phyloP scores from a whole-genome alignment of 2,113 vertebrate species.

The Seriola dumerili region DNA sequence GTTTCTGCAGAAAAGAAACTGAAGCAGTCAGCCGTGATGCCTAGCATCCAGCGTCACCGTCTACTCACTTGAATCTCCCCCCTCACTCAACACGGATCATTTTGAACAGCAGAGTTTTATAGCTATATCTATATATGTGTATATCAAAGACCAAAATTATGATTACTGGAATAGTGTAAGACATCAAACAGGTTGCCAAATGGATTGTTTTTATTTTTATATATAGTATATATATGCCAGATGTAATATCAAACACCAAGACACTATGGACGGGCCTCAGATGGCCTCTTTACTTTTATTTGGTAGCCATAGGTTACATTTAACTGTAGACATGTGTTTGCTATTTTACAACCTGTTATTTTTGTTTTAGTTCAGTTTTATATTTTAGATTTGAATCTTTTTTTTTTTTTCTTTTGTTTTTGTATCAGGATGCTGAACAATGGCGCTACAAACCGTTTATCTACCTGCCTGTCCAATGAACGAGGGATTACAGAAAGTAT shows the following conservation, averaged over 20 bases:
- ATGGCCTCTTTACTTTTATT: constrained; percentile 43
- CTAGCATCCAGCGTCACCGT: constrained; percentile 79
- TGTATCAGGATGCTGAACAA: constrained; percentile 27
- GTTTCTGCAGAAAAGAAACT: constrained; percentile 16
- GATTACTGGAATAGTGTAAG: constrained; percentile 76
- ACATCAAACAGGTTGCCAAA: constrained; percentile 71
- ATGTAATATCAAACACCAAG: constrained; percentile 77
- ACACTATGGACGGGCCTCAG: constrained; percentile 81
- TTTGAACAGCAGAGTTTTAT: constrained; percentile 74
- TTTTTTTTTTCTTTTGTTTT: neutral
- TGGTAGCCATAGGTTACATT: constrained; percentile 55
- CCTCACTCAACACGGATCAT: constrained; percentile 43
- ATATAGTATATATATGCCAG: constrained; percentile 68
- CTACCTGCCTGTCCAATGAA: constrained; percentile 30
- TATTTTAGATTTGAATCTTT: constrained; percentile 15
- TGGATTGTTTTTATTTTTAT: constrained; percentile 62
- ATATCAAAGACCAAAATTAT: constrained; percentile 82
- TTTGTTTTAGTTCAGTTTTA: constrained; percentile 54
- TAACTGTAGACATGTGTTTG: constrained; percentile 46
- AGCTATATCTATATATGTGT: constrained; percentile 68
- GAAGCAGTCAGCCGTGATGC: neutral
- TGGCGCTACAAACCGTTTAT: constrained; percentile 5
- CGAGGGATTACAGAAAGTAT: constrained; percentile 9
- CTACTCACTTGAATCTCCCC: constrained; percentile 85
- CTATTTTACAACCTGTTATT: constrained; percentile 40